A percentile compares a stretch with the other conserved stretches of the same genome.
These are phyloP conservation scores for Drosophila bunnanda DNA, from an alignment of 2,888 invertebrate genomes.

Conservation along the genomic window DNA sequence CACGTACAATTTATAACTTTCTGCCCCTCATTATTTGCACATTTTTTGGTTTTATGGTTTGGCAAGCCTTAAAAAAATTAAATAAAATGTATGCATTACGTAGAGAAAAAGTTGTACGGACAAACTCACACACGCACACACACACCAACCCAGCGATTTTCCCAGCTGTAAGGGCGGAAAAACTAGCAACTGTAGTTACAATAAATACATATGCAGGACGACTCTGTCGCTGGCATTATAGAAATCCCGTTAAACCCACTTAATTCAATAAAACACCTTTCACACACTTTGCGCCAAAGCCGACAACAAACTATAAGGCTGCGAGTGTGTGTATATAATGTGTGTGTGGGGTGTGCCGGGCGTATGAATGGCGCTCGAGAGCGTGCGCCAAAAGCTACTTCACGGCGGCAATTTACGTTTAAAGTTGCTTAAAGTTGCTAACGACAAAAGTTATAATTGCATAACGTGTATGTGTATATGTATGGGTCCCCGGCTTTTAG, in stretches of 20 bases:
- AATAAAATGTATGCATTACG: constrained; percentile 78
- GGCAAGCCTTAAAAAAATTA: constrained; percentile 71
- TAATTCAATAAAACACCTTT: constrained; percentile 81
- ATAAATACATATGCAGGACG: constrained; percentile 70
- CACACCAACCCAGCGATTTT: not conserved
- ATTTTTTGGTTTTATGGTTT: constrained; percentile 61
- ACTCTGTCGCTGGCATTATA: constrained; percentile 68
- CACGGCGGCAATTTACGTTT: constrained; percentile 80
- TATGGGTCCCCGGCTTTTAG: constrained; percentile 18
- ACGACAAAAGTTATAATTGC: constrained; percentile 84
- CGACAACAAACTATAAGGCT: constrained; percentile 76
- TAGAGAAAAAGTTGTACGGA: constrained; percentile 68
- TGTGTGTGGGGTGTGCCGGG: constrained; percentile 27
- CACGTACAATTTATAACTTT: constrained; percentile 60
- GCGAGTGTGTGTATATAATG: constrained; percentile 30
- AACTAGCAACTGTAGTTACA: constrained; percentile 69
- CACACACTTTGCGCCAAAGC: constrained; percentile 79
- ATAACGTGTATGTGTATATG: constrained; percentile 71
- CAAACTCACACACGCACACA: constrained; percentile 21
- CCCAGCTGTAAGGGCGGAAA: not conserved
- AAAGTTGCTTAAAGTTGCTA: constrained; percentile 82
- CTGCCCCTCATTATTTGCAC: constrained; percentile 55
- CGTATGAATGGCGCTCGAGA: constrained; percentile 56
- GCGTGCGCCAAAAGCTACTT: constrained; percentile 78
- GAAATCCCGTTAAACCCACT: constrained; percentile 80